Conservation (phyloP, 1,140 invertebrate species). For the Agrypnia vestita region DNA sequence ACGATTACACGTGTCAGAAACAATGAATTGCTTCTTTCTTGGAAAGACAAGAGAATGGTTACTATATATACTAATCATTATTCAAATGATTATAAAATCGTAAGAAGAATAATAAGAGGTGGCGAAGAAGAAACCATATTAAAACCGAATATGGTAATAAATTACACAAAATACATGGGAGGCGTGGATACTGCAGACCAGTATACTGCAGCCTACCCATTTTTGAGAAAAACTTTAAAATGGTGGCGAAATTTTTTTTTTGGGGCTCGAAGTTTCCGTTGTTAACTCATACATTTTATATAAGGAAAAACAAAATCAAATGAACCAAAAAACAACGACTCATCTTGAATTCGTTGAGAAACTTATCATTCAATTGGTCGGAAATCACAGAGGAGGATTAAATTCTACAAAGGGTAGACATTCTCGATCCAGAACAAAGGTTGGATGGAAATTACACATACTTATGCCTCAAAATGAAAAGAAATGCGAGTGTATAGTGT, state of each 20-base stretch:
- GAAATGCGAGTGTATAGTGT: too few species aligned
- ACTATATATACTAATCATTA: too few species aligned
- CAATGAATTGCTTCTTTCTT: too few species aligned
- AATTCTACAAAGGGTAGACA: too few species aligned
- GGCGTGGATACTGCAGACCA: slow-evolving; percentile 5
- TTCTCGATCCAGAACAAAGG: too few species aligned
- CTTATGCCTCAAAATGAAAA: too few species aligned
- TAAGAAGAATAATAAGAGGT: slow-evolving; percentile 11
- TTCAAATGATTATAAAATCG: not conserved
- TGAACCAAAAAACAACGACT: slow-evolving; percentile 29
- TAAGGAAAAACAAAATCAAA: slow-evolving; percentile 39
- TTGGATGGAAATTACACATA: too few species aligned
- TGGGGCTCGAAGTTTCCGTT: slow-evolving; percentile 46
- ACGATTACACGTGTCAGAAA: too few species aligned
- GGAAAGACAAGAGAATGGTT: too few species aligned
- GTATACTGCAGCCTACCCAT: slow-evolving; percentile 46
- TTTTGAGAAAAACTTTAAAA: slow-evolving; percentile 63
- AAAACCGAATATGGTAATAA: slow-evolving; percentile 9
- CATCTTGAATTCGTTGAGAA: too few species aligned
- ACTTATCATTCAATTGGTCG: too few species aligned
- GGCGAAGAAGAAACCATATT: not conserved
- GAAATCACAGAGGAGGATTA: too few species aligned
- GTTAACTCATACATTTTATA: slow-evolving; percentile 47
- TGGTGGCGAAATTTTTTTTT: slow-evolving; percentile 60
- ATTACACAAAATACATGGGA: not conserved